Evolutionary conservation across 2,888 invertebrate species (phyloP).

Genomic region (Eupithecia pulchellata): DNA sequence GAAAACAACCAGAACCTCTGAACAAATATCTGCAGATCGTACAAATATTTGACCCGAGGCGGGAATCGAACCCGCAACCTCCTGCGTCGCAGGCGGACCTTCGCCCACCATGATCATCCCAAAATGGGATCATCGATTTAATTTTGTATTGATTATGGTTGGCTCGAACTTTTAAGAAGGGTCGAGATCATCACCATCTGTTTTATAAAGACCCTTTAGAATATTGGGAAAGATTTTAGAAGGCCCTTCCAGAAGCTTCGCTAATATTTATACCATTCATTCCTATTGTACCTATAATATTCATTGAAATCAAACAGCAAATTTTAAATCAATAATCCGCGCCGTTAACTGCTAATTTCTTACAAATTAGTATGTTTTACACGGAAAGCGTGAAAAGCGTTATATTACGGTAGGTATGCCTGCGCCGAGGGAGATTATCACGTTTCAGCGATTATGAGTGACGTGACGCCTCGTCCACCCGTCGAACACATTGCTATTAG

Average conservation of each 20-base stretch:
- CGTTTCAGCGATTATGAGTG: slow-evolving; percentile 1
- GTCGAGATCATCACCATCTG: background rate
- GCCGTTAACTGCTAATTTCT: background rate
- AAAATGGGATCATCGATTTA: background rate
- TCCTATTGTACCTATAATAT: background rate
- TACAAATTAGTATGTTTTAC: background rate
- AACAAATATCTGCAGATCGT: too few species aligned
- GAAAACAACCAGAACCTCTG: too few species aligned
- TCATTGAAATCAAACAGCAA: background rate
- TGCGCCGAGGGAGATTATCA: background rate
- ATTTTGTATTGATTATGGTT: background rate
- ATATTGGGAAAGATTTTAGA: background rate
- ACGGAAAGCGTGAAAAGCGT: slow-evolving; percentile 2
- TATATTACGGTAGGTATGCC: background rate
- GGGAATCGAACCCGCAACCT: too few species aligned
- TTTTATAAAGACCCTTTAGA: background rate
- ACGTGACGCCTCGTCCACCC: too few species aligned
- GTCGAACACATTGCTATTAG: background rate
- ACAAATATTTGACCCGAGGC: too few species aligned
- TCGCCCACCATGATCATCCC: background rate
- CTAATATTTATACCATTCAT: background rate
- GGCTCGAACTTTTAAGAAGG: background rate
- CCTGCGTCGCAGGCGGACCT: too few species aligned
- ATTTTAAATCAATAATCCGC: background rate
- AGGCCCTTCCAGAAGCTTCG: background rate